A percentile compares a stretch with the other conserved stretches of the same genome.
Conservation (phyloP, 37 sponge, comb jelly and placozoan species). For the Chondrilla cf. caribensis region DNA sequence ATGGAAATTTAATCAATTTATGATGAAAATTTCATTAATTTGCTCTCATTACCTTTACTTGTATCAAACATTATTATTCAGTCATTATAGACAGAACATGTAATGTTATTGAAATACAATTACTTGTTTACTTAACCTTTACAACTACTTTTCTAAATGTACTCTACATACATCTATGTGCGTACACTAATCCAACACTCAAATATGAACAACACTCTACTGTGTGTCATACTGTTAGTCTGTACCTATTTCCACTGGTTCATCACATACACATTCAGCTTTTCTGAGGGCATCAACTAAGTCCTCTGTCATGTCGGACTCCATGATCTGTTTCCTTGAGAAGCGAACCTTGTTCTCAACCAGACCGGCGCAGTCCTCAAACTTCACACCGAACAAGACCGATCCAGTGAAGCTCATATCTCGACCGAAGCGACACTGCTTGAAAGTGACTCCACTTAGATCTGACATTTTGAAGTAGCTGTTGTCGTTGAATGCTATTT, state of each 20-base stretch:
- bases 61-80: too few relatives aligned
- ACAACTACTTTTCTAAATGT: too few relatives aligned
- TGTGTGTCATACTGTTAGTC: neutral
- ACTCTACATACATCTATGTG: too few relatives aligned
- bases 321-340: conserved; percentile 24
- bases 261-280: neutral
- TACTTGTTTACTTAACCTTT: too few relatives aligned
- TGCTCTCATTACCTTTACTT: too few relatives aligned
- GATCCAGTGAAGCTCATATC: conserved; percentile 1
- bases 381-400: neutral
- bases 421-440: neutral
- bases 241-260: conserved; percentile 3
- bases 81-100: too few relatives aligned
- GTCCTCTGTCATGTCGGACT: neutral
- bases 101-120: too few relatives aligned
- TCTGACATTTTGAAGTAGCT: neutral
- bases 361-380: conserved; percentile 23
- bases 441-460: conserved; percentile 6
- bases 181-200: too few relatives aligned
- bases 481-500: neutral
- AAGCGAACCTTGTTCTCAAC: conserved; percentile 51
- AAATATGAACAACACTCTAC: too few relatives aligned
- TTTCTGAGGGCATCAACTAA: neutral
- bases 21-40: too few relatives aligned
- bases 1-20: too few relatives aligned